Base-by-base conservation (phyloP, 1,140 invertebrate genomes). In the Pollicipes pollicipes region DNA sequence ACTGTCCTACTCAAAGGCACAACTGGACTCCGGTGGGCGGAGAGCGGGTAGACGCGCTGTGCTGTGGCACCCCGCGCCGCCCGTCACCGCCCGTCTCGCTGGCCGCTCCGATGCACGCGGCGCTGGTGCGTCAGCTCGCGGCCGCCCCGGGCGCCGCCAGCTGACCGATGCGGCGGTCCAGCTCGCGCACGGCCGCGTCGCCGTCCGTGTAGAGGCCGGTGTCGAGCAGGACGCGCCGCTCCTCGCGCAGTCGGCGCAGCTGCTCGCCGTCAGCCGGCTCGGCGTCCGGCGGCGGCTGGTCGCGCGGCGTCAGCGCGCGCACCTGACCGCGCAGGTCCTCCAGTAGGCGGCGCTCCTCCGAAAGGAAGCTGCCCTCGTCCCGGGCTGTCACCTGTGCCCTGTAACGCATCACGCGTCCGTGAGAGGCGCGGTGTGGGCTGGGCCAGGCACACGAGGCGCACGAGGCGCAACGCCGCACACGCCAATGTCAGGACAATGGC, bases 191-290 rank as follows among this genome's bases (percentile, higher is more conserved):
- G 66, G 82, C 81, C 72, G 76, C 76, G 73, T 82, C 81, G 45
- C 79, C 76, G 31, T 76, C 77, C 30, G 76, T 77, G 74, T 81
- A 82, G n/a, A 81, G 78, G 10, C 81, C 81, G 17, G 80, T 82
- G 37, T 77, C 68, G 27, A 82, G 75, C 27, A 82, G 74, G 4
- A 77, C 78, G 68, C 81, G 80, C n/a, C 80, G 73, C 71, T 82
- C 80, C 73, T 81, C 79, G 16, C 80, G 78, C 66, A 82, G 75
- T 35, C 80, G 72, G 0, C 77, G 76, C n/a, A 81, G 76, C 70
- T 66, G 31, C 70, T 45, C 27, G 3, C 30, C 37, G 16, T 4
- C 32, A 35, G 32, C 32, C 32, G 32, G 32, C 32, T 6, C 32
- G 32, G 32, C 4, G 58, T 71, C 70, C 8, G 30, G 21, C 21